A percentile compares a stretch with the other conserved stretches of the same genome.
These are phyloP conservation scores for Brachystomella parvula DNA, from an alignment of 1,140 invertebrate species.

Conservation along the genomic window DNA sequence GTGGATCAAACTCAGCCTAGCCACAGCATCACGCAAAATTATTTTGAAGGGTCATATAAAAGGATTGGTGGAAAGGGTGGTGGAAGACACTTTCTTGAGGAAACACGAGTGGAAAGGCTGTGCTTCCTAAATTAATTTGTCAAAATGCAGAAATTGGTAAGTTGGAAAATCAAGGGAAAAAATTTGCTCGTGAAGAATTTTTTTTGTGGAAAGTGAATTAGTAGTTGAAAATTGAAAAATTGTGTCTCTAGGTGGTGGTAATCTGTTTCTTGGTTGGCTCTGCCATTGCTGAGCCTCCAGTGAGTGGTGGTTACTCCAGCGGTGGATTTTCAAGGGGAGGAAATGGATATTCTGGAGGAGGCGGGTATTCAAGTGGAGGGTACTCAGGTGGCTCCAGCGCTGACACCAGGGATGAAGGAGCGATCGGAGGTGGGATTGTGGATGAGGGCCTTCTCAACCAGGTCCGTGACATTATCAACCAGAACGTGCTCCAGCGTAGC, in stretches of 20 bases:
- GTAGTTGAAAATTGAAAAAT: neutral
- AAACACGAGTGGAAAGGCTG: too few species aligned
- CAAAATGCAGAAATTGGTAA: conserved; percentile 9
- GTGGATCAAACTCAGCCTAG: too few species aligned
- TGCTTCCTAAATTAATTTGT: too few species aligned
- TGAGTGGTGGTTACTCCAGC: conserved; percentile 3
- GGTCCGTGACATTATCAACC: conserved; percentile 10
- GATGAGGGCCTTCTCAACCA: conserved; percentile 7
- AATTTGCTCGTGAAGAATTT: too few species aligned
- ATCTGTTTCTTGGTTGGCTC: conserved; percentile 4
- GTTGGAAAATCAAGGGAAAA: neutral
- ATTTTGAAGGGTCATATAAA: too few species aligned
- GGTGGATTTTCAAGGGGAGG: neutral
- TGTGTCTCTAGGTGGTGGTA: neutral
- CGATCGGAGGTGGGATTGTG: conserved; percentile 1
- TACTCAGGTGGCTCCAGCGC: neutral
- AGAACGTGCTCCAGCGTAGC: neutral
- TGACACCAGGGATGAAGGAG: neutral
- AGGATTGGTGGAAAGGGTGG: too few species aligned
- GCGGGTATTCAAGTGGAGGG: neutral
- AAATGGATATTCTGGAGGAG: neutral
- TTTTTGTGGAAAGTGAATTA: too few species aligned
- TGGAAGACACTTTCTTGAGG: too few species aligned
- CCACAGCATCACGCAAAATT: too few species aligned
- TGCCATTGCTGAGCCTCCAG: neutral